phyloP scores from a whole-genome alignment of 2,888 invertebrate genomes.

The Drosophila suboccidentalis region DNA sequence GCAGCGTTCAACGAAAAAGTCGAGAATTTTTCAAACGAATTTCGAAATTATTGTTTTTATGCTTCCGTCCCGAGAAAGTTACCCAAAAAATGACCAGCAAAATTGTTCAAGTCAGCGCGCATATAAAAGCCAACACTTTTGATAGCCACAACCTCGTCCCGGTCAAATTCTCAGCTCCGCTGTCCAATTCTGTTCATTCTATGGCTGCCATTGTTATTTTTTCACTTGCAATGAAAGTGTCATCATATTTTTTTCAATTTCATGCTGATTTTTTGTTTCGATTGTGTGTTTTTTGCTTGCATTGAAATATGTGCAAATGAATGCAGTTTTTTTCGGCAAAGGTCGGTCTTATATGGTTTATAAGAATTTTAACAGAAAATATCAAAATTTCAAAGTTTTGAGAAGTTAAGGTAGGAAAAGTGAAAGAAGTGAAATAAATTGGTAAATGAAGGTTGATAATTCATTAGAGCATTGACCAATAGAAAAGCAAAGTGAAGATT shows the following conservation, averaged over 20 bases:
- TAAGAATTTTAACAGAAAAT: not conserved
- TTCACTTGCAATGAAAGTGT: slow-evolving; percentile 74
- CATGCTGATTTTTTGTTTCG: slow-evolving; percentile 55
- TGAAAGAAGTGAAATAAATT: too few species aligned
- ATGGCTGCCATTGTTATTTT: slow-evolving; percentile 61
- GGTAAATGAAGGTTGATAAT: too few species aligned
- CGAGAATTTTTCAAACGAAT: slow-evolving; percentile 53
- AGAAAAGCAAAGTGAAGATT: too few species aligned
- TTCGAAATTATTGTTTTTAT: slow-evolving; percentile 57
- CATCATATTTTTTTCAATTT: slow-evolving; percentile 79
- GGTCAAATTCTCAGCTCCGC: slow-evolving; percentile 16
- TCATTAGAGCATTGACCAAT: too few species aligned
- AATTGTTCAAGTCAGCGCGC: slow-evolving; percentile 59
- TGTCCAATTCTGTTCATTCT: slow-evolving; percentile 27
- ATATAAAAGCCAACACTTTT: slow-evolving; percentile 51
- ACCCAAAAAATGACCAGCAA: slow-evolving; percentile 45
- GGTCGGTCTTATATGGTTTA: not conserved
- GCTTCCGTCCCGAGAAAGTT: slow-evolving; percentile 41
- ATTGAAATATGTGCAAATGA: slow-evolving; percentile 48
- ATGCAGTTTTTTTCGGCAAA: slow-evolving; percentile 8
- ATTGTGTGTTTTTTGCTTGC: slow-evolving; percentile 24
- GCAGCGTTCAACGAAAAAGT: slow-evolving; percentile 18
- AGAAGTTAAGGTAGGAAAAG: too few species aligned
- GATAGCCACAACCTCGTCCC: slow-evolving; percentile 22
- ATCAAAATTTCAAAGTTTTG: too few species aligned